Evolutionary conservation across 2,888 invertebrate species (phyloP), one percentile per base, ranked within the genome.

Genomic region (Oscheius onirici): DNA sequence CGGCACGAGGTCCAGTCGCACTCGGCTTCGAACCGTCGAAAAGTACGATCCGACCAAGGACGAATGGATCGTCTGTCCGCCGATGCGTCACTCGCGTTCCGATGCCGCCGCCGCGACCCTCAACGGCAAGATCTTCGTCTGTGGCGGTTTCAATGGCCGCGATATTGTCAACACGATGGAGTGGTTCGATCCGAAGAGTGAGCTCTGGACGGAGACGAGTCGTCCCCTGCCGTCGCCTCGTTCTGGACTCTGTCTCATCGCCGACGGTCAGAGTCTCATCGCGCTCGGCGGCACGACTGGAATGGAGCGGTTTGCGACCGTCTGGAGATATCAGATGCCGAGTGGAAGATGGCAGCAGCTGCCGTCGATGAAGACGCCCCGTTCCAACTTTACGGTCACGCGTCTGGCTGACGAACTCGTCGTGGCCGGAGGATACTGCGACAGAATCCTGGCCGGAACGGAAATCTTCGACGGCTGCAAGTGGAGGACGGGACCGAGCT

Each of bases 41-140:
- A 11, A 26, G 11, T 68, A 57, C 46, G 22, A 57, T 40, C 44
- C 58, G 2, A 15, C 1, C 2, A 24, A 15, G 46, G 20, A 57
- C 34, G 8, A 13, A 15, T 68, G 68, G 68, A n/a, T n/a, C 8
- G 22, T 20, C 20, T n/a, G n/a, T 15, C 43, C 26, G 17, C 66
- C 57, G 57, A 68, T 68, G 68, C 43, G 26, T 3, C 58, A 46
- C n/a, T 15, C 44, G 10, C 22, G 70, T 6, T 70, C 70, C 1
- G 70, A 70, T 41, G 61, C 63, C 1, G 61, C 63, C 1, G 61
- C 61, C 15, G 43, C 54, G 8, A 34, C 40, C 15, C 13, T 55
- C 28, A 61, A 70, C 40, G 70, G 54, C 26, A 61, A 55, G 40
- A 61, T 70, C 43, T 70, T 44, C 20, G 63, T 70, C n/a, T 40